phyloP scores from a whole-genome alignment of 2,888 invertebrate species.

The Drosophila acutilabella region DNA sequence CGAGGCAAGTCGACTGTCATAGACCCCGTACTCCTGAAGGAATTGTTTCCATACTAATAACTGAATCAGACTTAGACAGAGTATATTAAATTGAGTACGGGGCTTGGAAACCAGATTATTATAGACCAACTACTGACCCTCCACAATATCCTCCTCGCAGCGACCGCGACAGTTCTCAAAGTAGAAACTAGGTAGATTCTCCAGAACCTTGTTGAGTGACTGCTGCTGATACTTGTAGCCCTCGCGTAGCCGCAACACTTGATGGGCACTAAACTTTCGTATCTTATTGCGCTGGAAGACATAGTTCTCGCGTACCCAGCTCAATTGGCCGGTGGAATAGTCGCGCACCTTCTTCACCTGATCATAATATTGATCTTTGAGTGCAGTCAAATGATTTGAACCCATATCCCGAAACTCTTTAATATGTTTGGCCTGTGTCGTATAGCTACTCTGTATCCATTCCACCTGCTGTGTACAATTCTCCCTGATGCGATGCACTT shows the following conservation, averaged over 20 bases:
- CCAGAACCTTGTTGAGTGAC: constrained; percentile 96
- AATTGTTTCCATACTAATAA: no score
- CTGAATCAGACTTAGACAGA: no score
- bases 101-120: background rate
- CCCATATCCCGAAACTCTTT: constrained; percentile 96
- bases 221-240: constrained; percentile 98
- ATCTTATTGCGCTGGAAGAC: constrained; percentile 97
- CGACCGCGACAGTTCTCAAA: constrained; percentile 97
- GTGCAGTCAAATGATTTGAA: constrained; percentile 92
- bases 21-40: background rate
- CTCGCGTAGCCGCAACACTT: constrained; percentile 94
- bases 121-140: constrained; percentile 74
- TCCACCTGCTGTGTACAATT: constrained; percentile 97
- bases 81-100: background rate
- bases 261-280: constrained; percentile 96
- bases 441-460: constrained; percentile 96
- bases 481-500: constrained; percentile 96
- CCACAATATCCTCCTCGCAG: constrained; percentile 86
- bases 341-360: constrained; percentile 96
- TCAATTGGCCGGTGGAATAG: constrained; percentile 95
- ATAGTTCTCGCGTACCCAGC: constrained; percentile 97
- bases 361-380: constrained; percentile 96
- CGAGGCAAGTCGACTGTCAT: background rate
- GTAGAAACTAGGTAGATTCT: constrained; percentile 95
- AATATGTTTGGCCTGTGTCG: constrained; percentile 93